phyloP scores from a whole-genome alignment of 2,113 vertebrate genomes.

The Myanophis thanlyinensis region DNA sequence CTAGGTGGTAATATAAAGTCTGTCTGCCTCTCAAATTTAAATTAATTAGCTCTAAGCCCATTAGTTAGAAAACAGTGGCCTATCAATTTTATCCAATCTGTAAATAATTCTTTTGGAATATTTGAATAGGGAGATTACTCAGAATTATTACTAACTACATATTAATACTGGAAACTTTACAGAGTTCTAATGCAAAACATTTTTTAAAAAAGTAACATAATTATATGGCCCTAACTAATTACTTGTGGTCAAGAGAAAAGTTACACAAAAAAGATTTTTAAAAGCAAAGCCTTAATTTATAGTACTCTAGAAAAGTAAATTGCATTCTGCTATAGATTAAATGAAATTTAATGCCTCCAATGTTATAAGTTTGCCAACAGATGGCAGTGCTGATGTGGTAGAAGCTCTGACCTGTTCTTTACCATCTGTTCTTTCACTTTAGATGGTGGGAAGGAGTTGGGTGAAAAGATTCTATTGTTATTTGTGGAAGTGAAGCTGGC shows the following conservation, averaged over 20 bases:
- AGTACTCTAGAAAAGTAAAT: neutral
- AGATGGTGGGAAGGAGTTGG: neutral
- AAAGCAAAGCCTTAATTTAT: neutral
- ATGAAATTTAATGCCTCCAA: neutral
- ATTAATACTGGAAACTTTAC: neutral
- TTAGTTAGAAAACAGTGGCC: neutral
- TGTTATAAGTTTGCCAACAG: neutral
- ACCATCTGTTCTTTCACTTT: neutral
- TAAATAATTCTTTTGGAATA: neutral
- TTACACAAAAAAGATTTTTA: neutral
- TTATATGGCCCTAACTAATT: neutral
- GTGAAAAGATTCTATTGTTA: neutral
- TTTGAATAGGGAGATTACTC: neutral
- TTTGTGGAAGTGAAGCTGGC: neutral
- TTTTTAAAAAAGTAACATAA: neutral
- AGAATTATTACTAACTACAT: neutral
- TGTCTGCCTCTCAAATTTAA: neutral
- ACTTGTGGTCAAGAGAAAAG: neutral
- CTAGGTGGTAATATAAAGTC: too few relatives aligned
- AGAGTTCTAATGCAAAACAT: neutral
- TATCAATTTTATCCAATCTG: neutral
- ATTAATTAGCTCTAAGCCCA: too few relatives aligned
- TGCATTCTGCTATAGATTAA: neutral
- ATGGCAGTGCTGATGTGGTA: neutral
- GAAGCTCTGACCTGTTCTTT: neutral